phyloP scores from a whole-genome alignment of 2,797 vertebrate species.

The Gymnopithys bicolor region DNA sequence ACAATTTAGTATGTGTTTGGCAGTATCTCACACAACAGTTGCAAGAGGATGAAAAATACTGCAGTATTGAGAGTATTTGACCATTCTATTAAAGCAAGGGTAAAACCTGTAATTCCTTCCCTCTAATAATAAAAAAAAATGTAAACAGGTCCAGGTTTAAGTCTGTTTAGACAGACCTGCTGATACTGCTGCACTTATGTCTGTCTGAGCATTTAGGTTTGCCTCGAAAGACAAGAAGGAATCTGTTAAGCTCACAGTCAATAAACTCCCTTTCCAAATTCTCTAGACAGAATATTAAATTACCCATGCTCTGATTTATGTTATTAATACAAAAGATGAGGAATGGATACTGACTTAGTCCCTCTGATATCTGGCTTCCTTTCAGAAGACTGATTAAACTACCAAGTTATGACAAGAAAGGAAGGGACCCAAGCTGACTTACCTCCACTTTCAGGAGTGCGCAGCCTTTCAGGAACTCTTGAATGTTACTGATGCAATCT shows the following conservation, averaged over 20 bases:
- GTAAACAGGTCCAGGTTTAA: not conserved
- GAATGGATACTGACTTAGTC: not conserved
- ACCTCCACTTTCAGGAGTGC: constrained; percentile 91
- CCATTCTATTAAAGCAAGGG: not conserved
- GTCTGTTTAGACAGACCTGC: not conserved
- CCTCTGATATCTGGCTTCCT: not conserved
- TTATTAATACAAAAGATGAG: not conserved
- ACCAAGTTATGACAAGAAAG: not conserved
- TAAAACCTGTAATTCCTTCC: not conserved
- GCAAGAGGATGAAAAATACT: not conserved
- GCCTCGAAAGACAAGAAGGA: not conserved
- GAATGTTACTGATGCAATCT: constrained; percentile 89
- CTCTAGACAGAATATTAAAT: not conserved
- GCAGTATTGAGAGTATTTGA: not conserved
- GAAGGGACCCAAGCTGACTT: constrained; percentile 68
- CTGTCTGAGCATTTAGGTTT: not conserved
- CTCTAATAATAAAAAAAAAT: not conserved
- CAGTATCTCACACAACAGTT: not conserved
- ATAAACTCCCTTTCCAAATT: not conserved
- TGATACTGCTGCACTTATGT: not conserved
- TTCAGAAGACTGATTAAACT: not conserved
- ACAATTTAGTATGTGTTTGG: not conserved
- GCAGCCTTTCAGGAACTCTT: constrained; percentile 92
- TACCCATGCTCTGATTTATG: not conserved
- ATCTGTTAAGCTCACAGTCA: not conserved